Evolutionary conservation across 1,140 invertebrate species (phyloP).

Genomic region (Trachymyrmex septentrionalis): DNA sequence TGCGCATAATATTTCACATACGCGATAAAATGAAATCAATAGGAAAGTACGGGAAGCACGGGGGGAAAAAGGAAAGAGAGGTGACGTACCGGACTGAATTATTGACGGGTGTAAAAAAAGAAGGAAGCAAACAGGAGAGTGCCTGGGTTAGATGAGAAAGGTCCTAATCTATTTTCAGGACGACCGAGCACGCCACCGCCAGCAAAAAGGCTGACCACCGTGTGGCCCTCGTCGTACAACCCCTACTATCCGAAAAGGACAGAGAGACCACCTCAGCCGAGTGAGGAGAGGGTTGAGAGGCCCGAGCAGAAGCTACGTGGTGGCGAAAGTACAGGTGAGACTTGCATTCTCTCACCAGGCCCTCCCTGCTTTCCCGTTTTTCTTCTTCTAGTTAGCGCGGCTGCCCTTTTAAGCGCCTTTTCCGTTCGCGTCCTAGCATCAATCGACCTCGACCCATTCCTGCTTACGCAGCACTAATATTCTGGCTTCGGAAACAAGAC

Average conservation of each 20-base stretch:
- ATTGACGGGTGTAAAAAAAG: slow-evolving; percentile 35
- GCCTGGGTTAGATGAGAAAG: slow-evolving; percentile 81
- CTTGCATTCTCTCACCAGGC: slow-evolving; percentile 75
- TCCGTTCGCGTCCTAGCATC: slow-evolving; percentile 13
- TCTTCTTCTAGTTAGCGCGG: slow-evolving; percentile 46
- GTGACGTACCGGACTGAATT: slow-evolving; percentile 15
- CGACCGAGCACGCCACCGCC: slow-evolving; percentile 81
- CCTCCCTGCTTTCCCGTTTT: slow-evolving; percentile 67
- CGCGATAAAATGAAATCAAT: slow-evolving; percentile 37
- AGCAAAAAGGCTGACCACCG: slow-evolving; percentile 81
- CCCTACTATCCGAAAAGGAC: slow-evolving; percentile 83
- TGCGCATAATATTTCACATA: slow-evolving; percentile 50
- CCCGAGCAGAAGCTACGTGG: slow-evolving; percentile 80
- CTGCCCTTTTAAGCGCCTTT: slow-evolving; percentile 22
- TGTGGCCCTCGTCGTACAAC: slow-evolving; percentile 82
- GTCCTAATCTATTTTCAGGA: slow-evolving; percentile 84
- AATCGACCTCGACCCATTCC: slow-evolving; percentile 23
- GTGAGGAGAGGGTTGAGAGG: slow-evolving; percentile 80
- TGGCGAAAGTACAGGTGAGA: slow-evolving; percentile 83
- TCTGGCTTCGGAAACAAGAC: slow-evolving; percentile 25
- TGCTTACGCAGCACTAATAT: slow-evolving; percentile 41
- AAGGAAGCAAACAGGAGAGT: slow-evolving; percentile 45
- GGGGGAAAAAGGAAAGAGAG: slow-evolving; percentile 2
- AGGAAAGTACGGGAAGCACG: not conserved
- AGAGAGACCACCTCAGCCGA: slow-evolving; percentile 80